Percentiles rank a stretch among this genome's conserved stretches.
These are phyloP conservation scores for Psilopsiagon aurifrons DNA, from an alignment of 2,113 vertebrate species.

Conservation along the genomic window DNA sequence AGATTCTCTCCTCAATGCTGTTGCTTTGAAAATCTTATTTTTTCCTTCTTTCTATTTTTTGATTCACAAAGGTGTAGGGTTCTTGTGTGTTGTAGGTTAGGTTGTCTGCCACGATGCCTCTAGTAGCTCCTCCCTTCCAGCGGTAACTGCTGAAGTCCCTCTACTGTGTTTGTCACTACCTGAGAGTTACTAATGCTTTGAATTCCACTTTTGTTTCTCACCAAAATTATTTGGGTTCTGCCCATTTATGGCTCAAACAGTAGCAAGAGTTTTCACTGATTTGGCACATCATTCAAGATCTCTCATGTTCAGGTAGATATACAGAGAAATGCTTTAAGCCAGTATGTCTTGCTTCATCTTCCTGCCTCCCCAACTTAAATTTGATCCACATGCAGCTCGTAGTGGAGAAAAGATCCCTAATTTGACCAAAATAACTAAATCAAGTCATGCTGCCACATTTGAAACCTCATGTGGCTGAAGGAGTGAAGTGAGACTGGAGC, in stretches of 20 bases:
- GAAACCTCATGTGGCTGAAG: neutral
- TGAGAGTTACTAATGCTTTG: neutral
- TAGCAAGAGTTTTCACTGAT: neutral
- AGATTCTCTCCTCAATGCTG: neutral
- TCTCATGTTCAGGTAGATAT: neutral
- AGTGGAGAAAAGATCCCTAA: neutral
- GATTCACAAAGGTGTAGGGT: neutral
- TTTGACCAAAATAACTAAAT: neutral
- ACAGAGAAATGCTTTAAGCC: neutral
- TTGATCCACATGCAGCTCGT: neutral
- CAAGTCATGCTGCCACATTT: neutral
- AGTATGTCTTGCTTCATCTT: neutral
- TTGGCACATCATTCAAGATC: neutral
- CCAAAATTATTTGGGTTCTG: neutral
- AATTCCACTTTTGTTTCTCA: neutral
- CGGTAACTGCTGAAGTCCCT: neutral
- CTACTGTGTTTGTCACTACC: neutral
- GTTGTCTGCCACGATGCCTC: neutral
- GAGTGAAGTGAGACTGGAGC: neutral
- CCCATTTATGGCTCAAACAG: neutral
- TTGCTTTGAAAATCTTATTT: neutral
- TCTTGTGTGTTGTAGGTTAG: neutral
- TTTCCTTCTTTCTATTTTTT: neutral
- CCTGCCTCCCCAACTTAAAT: neutral
- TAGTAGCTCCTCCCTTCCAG: neutral